Evolutionary conservation across 2,888 invertebrate species (phyloP).

Genomic region (Xestia xanthographa): DNA sequence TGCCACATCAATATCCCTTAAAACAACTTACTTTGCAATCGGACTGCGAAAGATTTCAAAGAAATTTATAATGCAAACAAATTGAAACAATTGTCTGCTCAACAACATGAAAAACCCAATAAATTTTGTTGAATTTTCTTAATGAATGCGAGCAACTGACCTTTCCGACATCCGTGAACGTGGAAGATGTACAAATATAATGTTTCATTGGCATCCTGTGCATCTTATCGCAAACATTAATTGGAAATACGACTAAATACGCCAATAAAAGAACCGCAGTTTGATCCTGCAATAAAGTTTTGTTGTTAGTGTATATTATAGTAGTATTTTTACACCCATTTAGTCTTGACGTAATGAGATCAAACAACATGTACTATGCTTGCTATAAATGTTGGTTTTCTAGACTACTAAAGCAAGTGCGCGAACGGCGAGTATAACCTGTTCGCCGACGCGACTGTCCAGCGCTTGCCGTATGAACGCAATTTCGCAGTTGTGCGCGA

Average conservation of each 20-base stretch:
- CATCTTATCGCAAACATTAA: slow-evolving; percentile 61
- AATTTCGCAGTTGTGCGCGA: no score
- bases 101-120: not conserved
- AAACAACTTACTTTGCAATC: not conserved
- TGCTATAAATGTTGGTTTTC: no score
- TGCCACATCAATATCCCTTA: not conserved
- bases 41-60: not conserved
- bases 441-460: no score
- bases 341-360: no score
- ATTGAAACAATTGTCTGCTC: not conserved
- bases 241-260: slow-evolving; percentile 22
- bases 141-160: slow-evolving; percentile 54
- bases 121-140: not conserved
- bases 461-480: no score
- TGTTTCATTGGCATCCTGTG: slow-evolving; percentile 71
- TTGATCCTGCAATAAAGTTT: slow-evolving; percentile 2
- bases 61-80: not conserved
- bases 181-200: slow-evolving; percentile 75
- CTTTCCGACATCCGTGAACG: slow-evolving; percentile 71
- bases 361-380: no score
- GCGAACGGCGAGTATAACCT: no score
- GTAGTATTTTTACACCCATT: no score
- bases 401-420: no score
- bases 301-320: no score
- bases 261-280: slow-evolving; percentile 10